Percentiles rank a stretch among this genome's conserved stretches.
phyloP scores from a whole-genome alignment of 2,113 vertebrate genomes.

The Psammodynastes pulverulentus region DNA sequence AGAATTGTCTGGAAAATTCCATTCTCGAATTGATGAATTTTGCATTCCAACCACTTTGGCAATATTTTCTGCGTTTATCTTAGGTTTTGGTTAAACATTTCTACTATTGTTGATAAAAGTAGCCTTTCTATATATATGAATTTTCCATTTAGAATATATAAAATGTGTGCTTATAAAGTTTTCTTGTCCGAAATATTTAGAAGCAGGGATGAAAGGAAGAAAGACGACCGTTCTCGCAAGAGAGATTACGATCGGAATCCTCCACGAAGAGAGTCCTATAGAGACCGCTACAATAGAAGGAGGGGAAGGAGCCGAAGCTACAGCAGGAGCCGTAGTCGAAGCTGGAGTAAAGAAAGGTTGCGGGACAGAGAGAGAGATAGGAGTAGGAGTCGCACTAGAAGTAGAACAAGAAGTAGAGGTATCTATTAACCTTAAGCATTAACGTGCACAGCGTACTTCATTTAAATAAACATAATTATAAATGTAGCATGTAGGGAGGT shows the following conservation, averaged over 20 bases:
- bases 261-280: conserved; percentile 90
- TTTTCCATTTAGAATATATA: not conserved
- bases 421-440: conserved; percentile 28
- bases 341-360: conserved; percentile 90
- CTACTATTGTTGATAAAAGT: not conserved
- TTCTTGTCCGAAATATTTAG: conserved; percentile 64
- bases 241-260: conserved; percentile 91
- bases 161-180: not conserved
- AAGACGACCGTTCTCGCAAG: conserved; percentile 93
- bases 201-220: conserved; percentile 91
- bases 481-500: too few relatives aligned
- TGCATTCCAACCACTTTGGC: not conserved
- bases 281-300: conserved; percentile 92
- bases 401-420: conserved; percentile 84
- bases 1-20: not conserved
- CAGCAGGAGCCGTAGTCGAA: conserved; percentile 91
- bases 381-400: conserved; percentile 77
- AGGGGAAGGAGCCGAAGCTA: conserved; percentile 90
- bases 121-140: not conserved
- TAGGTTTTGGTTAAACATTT: not conserved
- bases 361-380: conserved; percentile 88
- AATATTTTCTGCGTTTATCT: not conserved
- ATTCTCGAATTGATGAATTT: not conserved
- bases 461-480: not conserved
- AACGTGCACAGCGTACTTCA: not conserved